Base-by-base conservation (phyloP, 2,888 invertebrate species). In the Asteroscopus sphinx region DNA sequence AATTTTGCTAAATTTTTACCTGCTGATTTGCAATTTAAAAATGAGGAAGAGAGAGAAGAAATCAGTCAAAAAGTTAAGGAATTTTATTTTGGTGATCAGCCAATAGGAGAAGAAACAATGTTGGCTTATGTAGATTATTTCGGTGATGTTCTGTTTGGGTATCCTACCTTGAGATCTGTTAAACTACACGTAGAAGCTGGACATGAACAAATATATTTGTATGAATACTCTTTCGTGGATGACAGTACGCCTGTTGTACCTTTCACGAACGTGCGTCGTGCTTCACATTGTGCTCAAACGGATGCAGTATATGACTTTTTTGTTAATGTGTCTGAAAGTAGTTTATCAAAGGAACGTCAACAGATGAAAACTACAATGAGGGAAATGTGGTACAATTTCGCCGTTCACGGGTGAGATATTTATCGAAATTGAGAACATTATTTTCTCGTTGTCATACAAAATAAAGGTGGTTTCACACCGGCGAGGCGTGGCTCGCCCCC, bases 131-230 rank as follows among this genome's bases (percentile, higher is more conserved):
- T 79, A 3, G 68, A 80, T 41, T 88, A 73, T 32, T 79, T 79
- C 40, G 67, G 83, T 5, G 92, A 96, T 94, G 13, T 77, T 5
- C 8, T 80, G 3, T 85, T 88, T 63, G 69, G 51, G 2, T 83
- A 80, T 57, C 69, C 83, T 0, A 80, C 76, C 21, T 45, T 87
- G 2, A 77, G 77, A 53, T 65, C 80, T 3, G 56, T 80, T 1
- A 81, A 73, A 28, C 25, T 83, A 13, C 80, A 80, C 13, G 47
- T 49, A 1, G 60, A 72, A 52, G 57, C 68, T 17, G 80, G 81
- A 1, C 74, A 84, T 30, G 56, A 84, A 37, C 61, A 76, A 40
- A 72, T 86, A 46, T 86, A 81, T 59, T 63, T 87, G 12, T 86
- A 85, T 55, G 76, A 83, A 49, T 87, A 83, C 65, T 77, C 80